Conservation (phyloP, 2,888 invertebrate species). For the Lissonota sp. region DNA sequence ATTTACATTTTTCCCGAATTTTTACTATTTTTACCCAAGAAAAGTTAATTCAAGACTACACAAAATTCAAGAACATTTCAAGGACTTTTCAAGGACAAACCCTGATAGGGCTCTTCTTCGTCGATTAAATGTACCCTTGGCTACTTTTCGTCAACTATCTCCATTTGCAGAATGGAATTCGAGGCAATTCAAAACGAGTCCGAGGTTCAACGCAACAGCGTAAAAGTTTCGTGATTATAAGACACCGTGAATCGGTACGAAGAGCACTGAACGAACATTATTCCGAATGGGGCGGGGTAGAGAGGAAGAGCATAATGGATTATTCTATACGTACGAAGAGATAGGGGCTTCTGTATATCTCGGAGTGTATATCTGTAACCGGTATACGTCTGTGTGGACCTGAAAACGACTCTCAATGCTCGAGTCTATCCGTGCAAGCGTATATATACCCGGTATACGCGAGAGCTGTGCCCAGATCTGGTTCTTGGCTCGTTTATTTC, state of each 20-base stretch:
- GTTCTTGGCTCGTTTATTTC: slow-evolving; percentile 66
- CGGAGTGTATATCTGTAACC: not conserved
- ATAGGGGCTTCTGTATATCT: slow-evolving; percentile 37
- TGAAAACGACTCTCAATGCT: slow-evolving; percentile 22
- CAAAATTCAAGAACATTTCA: too few relatives aligned
- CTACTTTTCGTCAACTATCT: too few relatives aligned
- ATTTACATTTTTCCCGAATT: not conserved
- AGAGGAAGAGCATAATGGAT: slow-evolving; percentile 46
- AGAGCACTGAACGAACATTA: slow-evolving; percentile 24
- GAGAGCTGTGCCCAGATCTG: slow-evolving; percentile 64
- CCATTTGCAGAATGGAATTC: slow-evolving; percentile 26
- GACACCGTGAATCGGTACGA: slow-evolving; percentile 16
- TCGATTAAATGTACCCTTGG: too few relatives aligned
- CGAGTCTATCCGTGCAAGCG: slow-evolving; percentile 3
- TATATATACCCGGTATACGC: slow-evolving; percentile 7
- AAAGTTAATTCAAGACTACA: not conserved
- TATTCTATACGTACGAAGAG: slow-evolving; percentile 51
- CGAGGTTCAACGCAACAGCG: slow-evolving; percentile 21
- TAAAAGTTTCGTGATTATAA: slow-evolving; percentile 21
- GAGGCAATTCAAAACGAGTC: slow-evolving; percentile 39
- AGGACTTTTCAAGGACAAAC: too few relatives aligned
- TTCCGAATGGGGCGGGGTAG: slow-evolving; percentile 34
- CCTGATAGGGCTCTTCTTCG: too few relatives aligned
- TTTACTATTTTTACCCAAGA: not conserved
- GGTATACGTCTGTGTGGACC: not conserved